Evolutionary conservation across 2,797 vertebrate species (phyloP).

Genomic region (Rhynchotus rufescens): DNA sequence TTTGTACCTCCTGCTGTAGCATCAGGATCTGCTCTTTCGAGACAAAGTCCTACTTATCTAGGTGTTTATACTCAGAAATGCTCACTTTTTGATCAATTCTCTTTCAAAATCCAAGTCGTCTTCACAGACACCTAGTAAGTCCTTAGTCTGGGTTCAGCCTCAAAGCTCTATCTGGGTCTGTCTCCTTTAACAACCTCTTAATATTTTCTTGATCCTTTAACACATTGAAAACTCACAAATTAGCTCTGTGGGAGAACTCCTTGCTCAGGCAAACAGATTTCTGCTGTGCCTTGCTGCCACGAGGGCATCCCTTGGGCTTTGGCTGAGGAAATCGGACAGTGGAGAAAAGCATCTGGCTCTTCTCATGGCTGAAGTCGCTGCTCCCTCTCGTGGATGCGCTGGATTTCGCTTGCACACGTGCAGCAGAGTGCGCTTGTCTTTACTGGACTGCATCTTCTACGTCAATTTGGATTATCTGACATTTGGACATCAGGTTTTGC

Average conservation of each 20-base stretch:
- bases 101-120: not conserved
- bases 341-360: not conserved
- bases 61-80: fast-evolving
- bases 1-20: not conserved
- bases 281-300: not conserved
- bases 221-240: not conserved
- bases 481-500: fast-evolving
- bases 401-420: fast-evolving
- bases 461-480: fast-evolving
- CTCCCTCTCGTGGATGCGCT: constrained; percentile 60
- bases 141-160: not conserved
- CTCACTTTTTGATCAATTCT: not conserved
- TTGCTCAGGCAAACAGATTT: not conserved
- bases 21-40: not conserved
- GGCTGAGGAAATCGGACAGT: not conserved
- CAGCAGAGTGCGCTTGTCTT: fast-evolving
- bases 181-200: not conserved
- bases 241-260: not conserved
- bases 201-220: not conserved
- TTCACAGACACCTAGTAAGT: fast-evolving
- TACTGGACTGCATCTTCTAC: fast-evolving
- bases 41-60: not conserved
- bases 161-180: fast-evolving
- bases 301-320: fast-evolving
- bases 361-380: not conserved